Percentiles rank a stretch among this genome's conserved stretches.
phyloP scores from a whole-genome alignment of 2,113 vertebrate genomes.

The Solea solea region DNA sequence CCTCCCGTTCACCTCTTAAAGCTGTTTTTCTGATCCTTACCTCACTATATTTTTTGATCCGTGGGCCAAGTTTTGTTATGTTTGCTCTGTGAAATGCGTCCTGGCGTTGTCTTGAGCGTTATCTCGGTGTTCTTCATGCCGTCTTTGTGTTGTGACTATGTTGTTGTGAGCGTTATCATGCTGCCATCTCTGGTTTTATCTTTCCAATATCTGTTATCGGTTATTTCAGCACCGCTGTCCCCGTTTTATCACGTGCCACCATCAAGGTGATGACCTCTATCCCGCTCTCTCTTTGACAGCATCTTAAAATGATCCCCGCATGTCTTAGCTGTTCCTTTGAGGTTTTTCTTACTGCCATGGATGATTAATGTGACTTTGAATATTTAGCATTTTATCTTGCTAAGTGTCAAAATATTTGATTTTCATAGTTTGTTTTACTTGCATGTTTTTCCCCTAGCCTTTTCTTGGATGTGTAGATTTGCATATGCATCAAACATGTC shows the following conservation, averaged over 20 bases:
- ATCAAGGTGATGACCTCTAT: constrained; percentile 64
- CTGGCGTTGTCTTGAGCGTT: constrained; percentile 38
- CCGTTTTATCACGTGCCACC: constrained; percentile 41
- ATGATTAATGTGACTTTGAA: constrained; percentile 13
- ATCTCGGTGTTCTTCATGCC: constrained; percentile 33
- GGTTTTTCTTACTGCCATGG: neutral
- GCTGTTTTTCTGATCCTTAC: constrained; percentile 46
- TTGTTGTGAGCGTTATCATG: constrained; percentile 46
- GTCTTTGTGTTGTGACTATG: constrained; percentile 30
- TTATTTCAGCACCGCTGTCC: constrained; percentile 41
- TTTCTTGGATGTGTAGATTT: constrained; percentile 26
- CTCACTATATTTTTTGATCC: constrained; percentile 46
- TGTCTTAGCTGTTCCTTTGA: constrained; percentile 13
- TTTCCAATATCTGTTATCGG: constrained; percentile 51
- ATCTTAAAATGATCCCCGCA: constrained; percentile 33
- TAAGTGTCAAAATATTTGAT: constrained; percentile 27
- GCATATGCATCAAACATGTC: constrained; percentile 44
- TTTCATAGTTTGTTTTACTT: constrained; percentile 10
- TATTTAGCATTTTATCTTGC: neutral
- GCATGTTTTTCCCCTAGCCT: neutral
- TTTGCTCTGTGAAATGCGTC: constrained; percentile 12
- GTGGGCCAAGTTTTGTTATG: constrained; percentile 13
- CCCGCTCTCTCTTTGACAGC: constrained; percentile 41
- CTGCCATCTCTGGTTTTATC: constrained; percentile 57
- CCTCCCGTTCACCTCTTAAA: constrained; percentile 35